Base-by-base conservation (phyloP, 2,113 vertebrate species). In the Setophaga petechia region DNA sequence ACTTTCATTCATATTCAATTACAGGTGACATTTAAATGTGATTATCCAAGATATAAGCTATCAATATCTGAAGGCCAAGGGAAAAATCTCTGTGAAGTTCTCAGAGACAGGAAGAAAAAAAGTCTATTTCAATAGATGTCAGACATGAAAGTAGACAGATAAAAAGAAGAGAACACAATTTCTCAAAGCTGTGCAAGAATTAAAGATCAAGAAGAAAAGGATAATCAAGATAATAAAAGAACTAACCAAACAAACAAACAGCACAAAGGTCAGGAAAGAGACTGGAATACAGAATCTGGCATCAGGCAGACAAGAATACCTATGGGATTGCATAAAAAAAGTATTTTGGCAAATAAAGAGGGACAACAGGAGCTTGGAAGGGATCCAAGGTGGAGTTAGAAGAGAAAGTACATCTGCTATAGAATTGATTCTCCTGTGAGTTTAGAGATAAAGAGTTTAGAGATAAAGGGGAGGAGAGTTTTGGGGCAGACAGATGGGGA, bases 361-460 rank as follows among this genome's bases (percentile, higher is more conserved):
- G 47, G 47, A 73, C 63, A 47, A 90, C 63, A 83, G 24, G 11
- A 57, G 24, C 37, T 81, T 90, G 93, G 93, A 90, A 84, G 10
- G 11, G 52, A 80, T 86, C 59, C 78, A 95, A 86, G 33, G 44
- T 11, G n/a, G 86, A 85, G 39, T n/a, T 93, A 67, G 44, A 92
- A 90, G 83, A 90, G 96, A 96, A 96, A 96, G 90, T 96, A 77
- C 61, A 86, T 86, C 90, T 94, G 85, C 35, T 89, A 44, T 54
- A 75, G 68, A 72, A 88, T 30, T 66, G 59, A 55, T 69, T 55
- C 81, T 77, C 25, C 46, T 46, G 72, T 86, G 87, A 88, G 39
- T 94, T 94, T 77, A 94, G 78, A 78, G 91, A 92, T 94, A 92
- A 94, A 87, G 90, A 76, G 44, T 95, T 91, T 79, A 91, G 57